A percentile compares a stretch with the other conserved stretches of the same genome.
phyloP scores from a whole-genome alignment of 2,113 vertebrate genomes.

The Mobula birostris region DNA sequence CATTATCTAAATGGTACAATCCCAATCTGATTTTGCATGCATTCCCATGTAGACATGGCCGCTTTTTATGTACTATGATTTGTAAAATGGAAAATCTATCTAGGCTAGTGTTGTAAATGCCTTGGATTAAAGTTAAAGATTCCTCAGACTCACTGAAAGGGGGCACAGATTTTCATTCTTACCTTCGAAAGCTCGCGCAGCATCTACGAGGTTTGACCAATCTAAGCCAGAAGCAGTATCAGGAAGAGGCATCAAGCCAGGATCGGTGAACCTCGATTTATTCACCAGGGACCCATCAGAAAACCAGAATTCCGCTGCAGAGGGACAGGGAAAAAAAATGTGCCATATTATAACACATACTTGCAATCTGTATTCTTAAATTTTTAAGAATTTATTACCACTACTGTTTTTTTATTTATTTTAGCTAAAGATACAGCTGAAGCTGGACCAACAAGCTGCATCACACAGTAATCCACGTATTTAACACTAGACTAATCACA shows the following conservation, averaged over 20 bases:
- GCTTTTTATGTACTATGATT: not conserved
- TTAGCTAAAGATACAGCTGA: too few species aligned
- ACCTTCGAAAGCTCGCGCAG: conserved; percentile 95
- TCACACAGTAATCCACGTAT: too few species aligned
- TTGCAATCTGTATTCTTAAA: not conserved
- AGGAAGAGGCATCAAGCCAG: conserved; percentile 90
- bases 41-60: not conserved
- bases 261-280: conserved; percentile 86
- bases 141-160: not conserved
- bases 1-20: not conserved
- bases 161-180: conserved; percentile 42
- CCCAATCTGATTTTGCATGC: not conserved
- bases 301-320: conserved; percentile 92
- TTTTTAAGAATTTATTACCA: conserved; percentile 3
- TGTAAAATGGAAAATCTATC: not conserved
- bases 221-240: conserved; percentile 84
- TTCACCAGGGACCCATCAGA: conserved; percentile 92
- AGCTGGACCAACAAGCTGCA: too few species aligned
- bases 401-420: not conserved
- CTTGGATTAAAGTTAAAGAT: not conserved
- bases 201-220: conserved; percentile 92
- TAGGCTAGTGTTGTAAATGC: not conserved
- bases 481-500: too few species aligned
- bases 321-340: conserved; percentile 43
- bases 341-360: not conserved